Evolutionary conservation across 2,888 invertebrate species (phyloP).

Genomic region (Lomographa bimaculata): DNA sequence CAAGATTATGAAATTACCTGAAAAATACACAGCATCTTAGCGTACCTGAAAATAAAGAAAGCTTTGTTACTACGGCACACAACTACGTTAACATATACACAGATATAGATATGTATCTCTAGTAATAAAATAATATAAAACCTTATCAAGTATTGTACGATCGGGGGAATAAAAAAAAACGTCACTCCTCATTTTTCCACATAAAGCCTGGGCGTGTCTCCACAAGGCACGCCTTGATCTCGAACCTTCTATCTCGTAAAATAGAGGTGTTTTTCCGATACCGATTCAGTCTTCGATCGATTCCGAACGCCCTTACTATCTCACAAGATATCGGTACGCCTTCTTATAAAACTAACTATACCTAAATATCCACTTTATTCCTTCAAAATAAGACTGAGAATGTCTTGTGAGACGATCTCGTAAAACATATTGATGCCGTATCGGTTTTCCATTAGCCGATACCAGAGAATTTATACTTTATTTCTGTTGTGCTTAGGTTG

Average conservation of each 20-base stretch:
- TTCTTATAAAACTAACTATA: slow-evolving; percentile 62
- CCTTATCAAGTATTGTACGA: slow-evolving; percentile 51
- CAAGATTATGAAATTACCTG: slow-evolving; percentile 55
- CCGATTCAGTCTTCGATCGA: slow-evolving; percentile 74
- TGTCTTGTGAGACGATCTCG: slow-evolving; percentile 48
- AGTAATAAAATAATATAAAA: slow-evolving; percentile 55
- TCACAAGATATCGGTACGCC: slow-evolving; percentile 82
- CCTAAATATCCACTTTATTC: slow-evolving; percentile 55
- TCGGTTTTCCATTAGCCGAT: slow-evolving; percentile 79
- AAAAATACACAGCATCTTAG: slow-evolving; percentile 68
- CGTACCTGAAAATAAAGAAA: slow-evolving; percentile 61
- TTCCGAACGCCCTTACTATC: slow-evolving; percentile 81
- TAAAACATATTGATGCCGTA: slow-evolving; percentile 82
- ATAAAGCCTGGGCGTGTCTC: slow-evolving; percentile 78
- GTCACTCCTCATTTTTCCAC: slow-evolving; percentile 70
- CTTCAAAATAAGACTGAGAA: slow-evolving; percentile 42
- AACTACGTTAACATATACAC: no score
- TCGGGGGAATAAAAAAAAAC: slow-evolving; percentile 64
- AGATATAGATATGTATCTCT: slow-evolving; percentile 24
- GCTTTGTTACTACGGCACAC: slow-evolving; percentile 38
- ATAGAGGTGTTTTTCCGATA: slow-evolving; percentile 80
- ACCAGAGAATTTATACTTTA: slow-evolving; percentile 51
- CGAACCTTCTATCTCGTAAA: slow-evolving; percentile 62
- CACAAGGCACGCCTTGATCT: slow-evolving; percentile 65
- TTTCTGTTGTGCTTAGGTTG: slow-evolving; percentile 33